phyloP scores from a whole-genome alignment of 2,113 vertebrate species.

The Mesembrinibis cayennensis region DNA sequence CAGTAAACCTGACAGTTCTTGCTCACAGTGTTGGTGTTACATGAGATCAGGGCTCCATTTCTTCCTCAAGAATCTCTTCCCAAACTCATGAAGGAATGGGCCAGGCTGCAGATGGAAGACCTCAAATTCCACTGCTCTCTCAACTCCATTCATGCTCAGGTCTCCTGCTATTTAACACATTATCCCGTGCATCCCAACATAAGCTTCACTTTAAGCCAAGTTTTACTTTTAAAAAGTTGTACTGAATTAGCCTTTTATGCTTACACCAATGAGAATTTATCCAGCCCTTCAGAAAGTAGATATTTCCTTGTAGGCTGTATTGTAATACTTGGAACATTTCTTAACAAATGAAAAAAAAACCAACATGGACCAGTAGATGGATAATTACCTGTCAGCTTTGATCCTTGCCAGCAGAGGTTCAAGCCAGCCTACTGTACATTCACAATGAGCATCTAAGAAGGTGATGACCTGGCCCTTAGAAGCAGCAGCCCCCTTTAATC shows the following conservation, averaged over 20 bases:
- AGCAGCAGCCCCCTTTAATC: slow-evolving; percentile 93
- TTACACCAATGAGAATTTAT: neutral
- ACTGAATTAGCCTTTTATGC: neutral
- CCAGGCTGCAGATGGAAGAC: neutral
- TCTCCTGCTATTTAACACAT: neutral
- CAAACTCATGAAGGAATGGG: neutral
- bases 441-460: slow-evolving; percentile 97
- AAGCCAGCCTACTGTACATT: slow-evolving; percentile 96
- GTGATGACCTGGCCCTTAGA: slow-evolving; percentile 98
- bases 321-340: neutral
- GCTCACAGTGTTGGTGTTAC: neutral
- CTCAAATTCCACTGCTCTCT: neutral
- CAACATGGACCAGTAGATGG: neutral
- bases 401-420: slow-evolving; percentile 95
- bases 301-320: neutral
- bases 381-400: slow-evolving; percentile 90
- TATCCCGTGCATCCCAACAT: neutral
- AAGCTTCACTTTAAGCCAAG: neutral
- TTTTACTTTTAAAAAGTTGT: neutral
- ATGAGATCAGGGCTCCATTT: neutral
- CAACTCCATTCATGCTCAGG: neutral
- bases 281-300: neutral
- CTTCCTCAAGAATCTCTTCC: neutral
- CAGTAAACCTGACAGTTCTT: neutral
- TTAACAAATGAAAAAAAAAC: neutral